Conservation (phyloP, 2,113 vertebrate species). For the Peromyscus maniculatus region DNA sequence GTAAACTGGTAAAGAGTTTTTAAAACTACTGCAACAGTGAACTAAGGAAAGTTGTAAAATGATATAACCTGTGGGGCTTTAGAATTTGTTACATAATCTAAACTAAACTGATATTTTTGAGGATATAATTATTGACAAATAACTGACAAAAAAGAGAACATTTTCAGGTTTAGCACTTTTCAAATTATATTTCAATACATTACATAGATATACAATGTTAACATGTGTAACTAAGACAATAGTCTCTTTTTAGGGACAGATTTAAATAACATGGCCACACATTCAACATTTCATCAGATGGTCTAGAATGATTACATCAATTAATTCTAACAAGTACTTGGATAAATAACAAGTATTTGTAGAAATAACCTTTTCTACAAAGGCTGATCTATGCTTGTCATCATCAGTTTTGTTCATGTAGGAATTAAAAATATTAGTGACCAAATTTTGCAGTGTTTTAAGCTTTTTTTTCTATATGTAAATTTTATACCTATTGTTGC, state of each 20-base stretch:
- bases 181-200: constrained; percentile 11
- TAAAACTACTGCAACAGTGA: background rate
- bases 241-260: background rate
- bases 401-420: background rate
- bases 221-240: background rate
- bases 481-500: background rate
- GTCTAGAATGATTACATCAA: background rate
- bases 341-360: background rate
- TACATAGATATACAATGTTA: background rate
- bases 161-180: background rate
- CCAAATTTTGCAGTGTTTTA: background rate
- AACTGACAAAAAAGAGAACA: background rate
- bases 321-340: background rate
- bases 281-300: background rate
- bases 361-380: background rate
- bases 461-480: background rate
- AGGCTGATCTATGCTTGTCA: background rate
- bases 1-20: background rate
- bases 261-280: background rate
- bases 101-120: constrained; percentile 10
- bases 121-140: background rate
- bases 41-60: background rate
- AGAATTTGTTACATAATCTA: background rate
- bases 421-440: background rate
- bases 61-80: background rate